These are phyloP conservation scores for Corvus cornix DNA, from an alignment of 2,113 vertebrate species.

Conservation along the genomic window DNA sequence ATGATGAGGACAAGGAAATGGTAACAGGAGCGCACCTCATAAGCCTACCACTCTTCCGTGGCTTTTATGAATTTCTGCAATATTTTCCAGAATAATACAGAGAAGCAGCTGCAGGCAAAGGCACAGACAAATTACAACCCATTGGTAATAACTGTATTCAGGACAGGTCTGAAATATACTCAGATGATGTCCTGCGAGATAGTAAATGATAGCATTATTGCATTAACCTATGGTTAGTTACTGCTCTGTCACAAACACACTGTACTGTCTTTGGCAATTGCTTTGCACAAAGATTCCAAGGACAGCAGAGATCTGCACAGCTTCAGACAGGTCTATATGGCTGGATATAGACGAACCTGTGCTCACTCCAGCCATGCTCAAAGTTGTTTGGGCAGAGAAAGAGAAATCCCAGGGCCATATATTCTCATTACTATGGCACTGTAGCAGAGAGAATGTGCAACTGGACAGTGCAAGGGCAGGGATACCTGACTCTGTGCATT, in stretches of 20 bases:
- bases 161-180: neutral
- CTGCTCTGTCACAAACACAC: neutral
- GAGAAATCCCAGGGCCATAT: neutral
- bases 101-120: conserved; percentile 11
- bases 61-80: conserved; percentile 2
- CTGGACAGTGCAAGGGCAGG: neutral
- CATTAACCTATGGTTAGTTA: neutral
- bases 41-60: neutral
- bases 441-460: neutral
- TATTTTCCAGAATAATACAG: conserved; percentile 19
- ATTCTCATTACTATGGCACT: neutral
- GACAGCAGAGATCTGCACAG: neutral
- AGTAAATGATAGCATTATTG: neutral
- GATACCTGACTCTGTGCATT: neutral
- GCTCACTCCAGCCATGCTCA: neutral
- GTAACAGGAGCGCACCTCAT: neutral
- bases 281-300: neutral
- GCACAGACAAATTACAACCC: neutral
- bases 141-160: neutral
- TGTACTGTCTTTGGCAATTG: neutral
- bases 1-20: conserved; percentile 9
- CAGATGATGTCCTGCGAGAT: neutral
- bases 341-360: neutral
- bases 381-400: neutral
- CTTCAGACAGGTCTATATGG: neutral